Evolutionary conservation across 2,797 vertebrate genomes (phyloP), one percentile per base, ranked within the genome.

Genomic region (Propithecus deckenii): DNA sequence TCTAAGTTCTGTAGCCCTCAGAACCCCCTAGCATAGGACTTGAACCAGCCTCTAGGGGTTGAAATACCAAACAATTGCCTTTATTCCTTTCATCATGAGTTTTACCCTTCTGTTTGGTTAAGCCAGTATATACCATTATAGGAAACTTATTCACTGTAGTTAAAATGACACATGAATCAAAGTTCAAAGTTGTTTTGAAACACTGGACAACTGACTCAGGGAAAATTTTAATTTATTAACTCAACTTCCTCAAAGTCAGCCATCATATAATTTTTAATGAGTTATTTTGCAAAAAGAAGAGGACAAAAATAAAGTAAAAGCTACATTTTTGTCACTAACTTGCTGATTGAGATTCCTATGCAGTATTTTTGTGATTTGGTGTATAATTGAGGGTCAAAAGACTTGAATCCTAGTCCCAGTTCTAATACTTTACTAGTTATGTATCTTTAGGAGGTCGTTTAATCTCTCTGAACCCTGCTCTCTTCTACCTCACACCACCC

Each of bases 111-210:
- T 91, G 2, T 87, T 89, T 78, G 25, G 17, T 75, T 75, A 85
- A 75, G 4, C 18, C 6, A 46, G 5, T 84, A 63, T 55, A 93
- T 86, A 78, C 4, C 22, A 59, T 89, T 75, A 78, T 41, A 85
- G 46, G 43, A 93, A 92, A 74, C 20, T 67, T 91, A 90, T 38
- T 89, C 38, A 72, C 32, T 75, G 25, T 61, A 83, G 28, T 96
- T 91, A 86, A 95, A 96, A 87, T 96, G 61, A 90, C 43, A 86
- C 74, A 76, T 46, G 46, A 79, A 48, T 83, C 91, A 94, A 91
- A 79, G 84, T 72, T 95, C 86, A 96, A 86, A 72, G 9, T 83
- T 94, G 63, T 65, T 81, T 81, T 93, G 78, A 96, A 72, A 43
- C 75, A 83, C 6, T 91, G 72, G 30, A 88, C 71, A 94, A 97